Base-by-base conservation (phyloP, 2,888 invertebrate genomes). In the Syritta pipiens region DNA sequence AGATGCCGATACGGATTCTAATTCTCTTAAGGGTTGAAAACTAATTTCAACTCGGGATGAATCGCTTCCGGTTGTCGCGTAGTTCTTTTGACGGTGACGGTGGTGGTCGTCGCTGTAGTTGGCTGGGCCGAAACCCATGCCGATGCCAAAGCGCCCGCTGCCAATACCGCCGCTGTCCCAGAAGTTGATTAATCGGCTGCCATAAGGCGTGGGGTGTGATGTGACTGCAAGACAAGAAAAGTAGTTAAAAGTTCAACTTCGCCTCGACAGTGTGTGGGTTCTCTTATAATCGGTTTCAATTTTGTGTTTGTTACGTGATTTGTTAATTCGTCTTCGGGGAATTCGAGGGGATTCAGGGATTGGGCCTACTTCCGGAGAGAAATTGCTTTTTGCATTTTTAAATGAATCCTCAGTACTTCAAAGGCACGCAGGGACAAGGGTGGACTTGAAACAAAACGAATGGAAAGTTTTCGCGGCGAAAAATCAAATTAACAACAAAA, bases 11-110 rank as follows among this genome's bases (percentile, higher is more conserved):
- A 74, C 55, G 35, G 67, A 57, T 74, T 79, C 75, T 68, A 81
- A 74, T 72, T 81, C 81, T 63, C 71, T 77, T 69, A 79, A 63
- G 65, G 82, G 75, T 71, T 82, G 81, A 68, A 81, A 82, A 79
- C 79, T 75, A 77, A 82, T 83, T 83, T 81, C 82, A 81, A 60
- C 32, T 42, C 44, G 57, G 65, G 81, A 82, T 79, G 81, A 82
- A 75, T 71, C 60, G 60, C 67, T 76, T 83, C 83, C 83, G 65
- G 76, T n/a, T n/a, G n/a, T 72, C 69, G 75, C 75, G 30, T 67
- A 51, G 57, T 71, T 69, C 59, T 62, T 62, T 67, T 75, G 63
- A 60, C 60, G 35, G 59, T 74, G 30, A 9, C 40, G 75, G 14
- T 10, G 65, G 51, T 67, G 35, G 30, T 44, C 12, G 24, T 74